phyloP scores from a whole-genome alignment of 2,113 vertebrate genomes.

The Zosterops pallidus region DNA sequence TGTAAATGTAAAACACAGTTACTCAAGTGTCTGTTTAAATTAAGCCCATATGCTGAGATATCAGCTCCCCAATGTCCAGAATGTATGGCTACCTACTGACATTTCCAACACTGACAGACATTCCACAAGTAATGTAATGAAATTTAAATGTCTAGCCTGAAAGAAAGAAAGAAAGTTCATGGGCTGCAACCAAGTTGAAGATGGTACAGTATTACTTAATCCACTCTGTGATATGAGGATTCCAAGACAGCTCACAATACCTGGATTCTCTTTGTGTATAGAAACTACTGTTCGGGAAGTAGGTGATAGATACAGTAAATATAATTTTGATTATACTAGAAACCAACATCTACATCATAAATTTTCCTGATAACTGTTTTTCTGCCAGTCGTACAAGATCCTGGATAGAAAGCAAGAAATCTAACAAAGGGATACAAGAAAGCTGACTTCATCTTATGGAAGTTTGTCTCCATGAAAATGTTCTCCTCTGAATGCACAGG shows the following conservation, averaged over 20 bases:
- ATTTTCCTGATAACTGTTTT: background rate
- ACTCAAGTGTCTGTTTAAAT: slow-evolving; percentile 33
- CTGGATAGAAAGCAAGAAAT: background rate
- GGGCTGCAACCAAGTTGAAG: background rate
- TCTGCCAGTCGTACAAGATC: background rate
- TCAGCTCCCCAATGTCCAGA: background rate
- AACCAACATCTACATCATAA: background rate
- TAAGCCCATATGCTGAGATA: background rate
- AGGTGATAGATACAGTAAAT: background rate
- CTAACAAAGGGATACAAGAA: background rate
- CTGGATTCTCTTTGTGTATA: background rate
- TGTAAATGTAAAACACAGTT: slow-evolving; percentile 39
- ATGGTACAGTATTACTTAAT: background rate
- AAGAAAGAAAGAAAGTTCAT: background rate
- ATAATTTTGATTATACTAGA: background rate
- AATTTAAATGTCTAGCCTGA: slow-evolving; percentile 5
- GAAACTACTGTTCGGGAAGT: background rate
- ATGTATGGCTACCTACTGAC: background rate
- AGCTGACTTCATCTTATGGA: background rate
- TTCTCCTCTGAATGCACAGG: background rate
- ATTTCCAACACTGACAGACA: background rate
- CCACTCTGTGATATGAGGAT: background rate
- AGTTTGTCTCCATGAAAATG: background rate
- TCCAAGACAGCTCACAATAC: background rate
- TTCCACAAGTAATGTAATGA: background rate